phyloP scores from a whole-genome alignment of 2,113 vertebrate genomes.

The Lepisosteus oculatus region DNA sequence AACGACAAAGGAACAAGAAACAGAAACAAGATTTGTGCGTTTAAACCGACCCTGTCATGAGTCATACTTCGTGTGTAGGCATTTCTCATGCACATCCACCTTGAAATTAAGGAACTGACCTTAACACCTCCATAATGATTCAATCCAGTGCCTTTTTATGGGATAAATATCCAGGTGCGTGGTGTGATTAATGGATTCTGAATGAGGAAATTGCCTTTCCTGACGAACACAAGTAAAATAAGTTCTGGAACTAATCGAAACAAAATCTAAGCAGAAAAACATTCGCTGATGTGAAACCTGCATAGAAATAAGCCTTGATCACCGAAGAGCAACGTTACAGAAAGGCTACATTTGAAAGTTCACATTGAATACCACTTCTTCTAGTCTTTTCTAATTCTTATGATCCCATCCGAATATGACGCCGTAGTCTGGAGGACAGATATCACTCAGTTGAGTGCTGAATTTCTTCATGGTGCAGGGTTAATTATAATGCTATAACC shows the following conservation, averaged over 20 bases:
- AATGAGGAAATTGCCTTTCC: conserved; percentile 6
- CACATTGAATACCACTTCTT: too few species aligned
- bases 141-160: conserved; percentile 24
- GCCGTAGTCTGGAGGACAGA: too few species aligned
- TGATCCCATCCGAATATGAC: too few species aligned
- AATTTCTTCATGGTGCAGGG: too few species aligned
- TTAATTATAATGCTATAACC: too few species aligned
- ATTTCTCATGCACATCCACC: conserved; percentile 18
- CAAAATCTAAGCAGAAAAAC: conserved; percentile 21
- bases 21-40: too few species aligned
- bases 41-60: conserved; percentile 18
- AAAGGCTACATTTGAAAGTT: too few species aligned
- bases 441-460: too few species aligned
- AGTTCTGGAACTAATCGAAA: conserved; percentile 32
- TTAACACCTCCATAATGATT: conserved; percentile 36
- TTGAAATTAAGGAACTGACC: conserved; percentile 31
- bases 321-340: background rate
- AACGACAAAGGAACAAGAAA: too few species aligned
- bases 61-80: background rate
- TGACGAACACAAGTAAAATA: conserved; percentile 8
- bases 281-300: conserved; percentile 11
- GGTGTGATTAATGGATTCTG: conserved; percentile 34
- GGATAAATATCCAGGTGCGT: conserved; percentile 16
- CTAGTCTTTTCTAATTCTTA: too few species aligned
- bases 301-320: conserved; percentile 22